phyloP scores from a whole-genome alignment of 2,888 invertebrate species.

The Drosophila basisetae region DNA sequence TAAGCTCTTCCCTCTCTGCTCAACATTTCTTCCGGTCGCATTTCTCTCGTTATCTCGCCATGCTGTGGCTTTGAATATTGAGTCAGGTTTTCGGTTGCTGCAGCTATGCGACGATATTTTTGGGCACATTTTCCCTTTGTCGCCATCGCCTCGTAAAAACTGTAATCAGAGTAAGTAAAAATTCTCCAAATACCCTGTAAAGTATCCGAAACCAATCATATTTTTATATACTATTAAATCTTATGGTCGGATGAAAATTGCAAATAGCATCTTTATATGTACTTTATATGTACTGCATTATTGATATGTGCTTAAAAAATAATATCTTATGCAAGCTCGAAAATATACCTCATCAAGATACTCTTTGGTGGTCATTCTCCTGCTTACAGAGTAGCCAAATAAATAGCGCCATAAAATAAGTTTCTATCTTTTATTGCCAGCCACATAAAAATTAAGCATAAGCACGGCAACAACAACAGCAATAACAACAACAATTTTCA shows the following conservation, averaged over 20 bases:
- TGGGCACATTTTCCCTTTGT: slow-evolving; percentile 55
- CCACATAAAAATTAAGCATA: slow-evolving; percentile 68
- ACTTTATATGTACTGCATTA: not conserved
- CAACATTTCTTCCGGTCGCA: not conserved
- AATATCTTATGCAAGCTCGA: not conserved
- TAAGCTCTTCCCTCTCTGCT: not conserved
- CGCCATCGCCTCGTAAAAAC: slow-evolving; percentile 74
- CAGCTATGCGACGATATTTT: slow-evolving; percentile 52
- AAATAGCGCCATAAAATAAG: slow-evolving; percentile 81
- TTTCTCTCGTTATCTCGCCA: slow-evolving; percentile 11
- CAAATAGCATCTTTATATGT: fast-evolving
- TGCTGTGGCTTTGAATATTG: slow-evolving; percentile 74
- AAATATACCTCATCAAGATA: not conserved
- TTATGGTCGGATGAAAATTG: not conserved
- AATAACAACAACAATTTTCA: slow-evolving; percentile 39
- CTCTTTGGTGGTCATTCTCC: not conserved
- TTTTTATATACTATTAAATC: not conserved
- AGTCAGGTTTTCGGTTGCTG: slow-evolving; percentile 66
- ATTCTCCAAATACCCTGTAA: slow-evolving; percentile 13
- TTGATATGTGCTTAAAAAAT: not conserved
- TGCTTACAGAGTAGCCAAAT: slow-evolving; percentile 47
- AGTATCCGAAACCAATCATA: not conserved
- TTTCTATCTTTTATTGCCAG: slow-evolving; percentile 79
- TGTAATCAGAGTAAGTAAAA: slow-evolving; percentile 69
- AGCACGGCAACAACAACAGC: slow-evolving; percentile 28